These are phyloP conservation scores for Patella ulyssiponensis DNA, from an alignment of 2,888 invertebrate genomes.

Conservation along the genomic window DNA sequence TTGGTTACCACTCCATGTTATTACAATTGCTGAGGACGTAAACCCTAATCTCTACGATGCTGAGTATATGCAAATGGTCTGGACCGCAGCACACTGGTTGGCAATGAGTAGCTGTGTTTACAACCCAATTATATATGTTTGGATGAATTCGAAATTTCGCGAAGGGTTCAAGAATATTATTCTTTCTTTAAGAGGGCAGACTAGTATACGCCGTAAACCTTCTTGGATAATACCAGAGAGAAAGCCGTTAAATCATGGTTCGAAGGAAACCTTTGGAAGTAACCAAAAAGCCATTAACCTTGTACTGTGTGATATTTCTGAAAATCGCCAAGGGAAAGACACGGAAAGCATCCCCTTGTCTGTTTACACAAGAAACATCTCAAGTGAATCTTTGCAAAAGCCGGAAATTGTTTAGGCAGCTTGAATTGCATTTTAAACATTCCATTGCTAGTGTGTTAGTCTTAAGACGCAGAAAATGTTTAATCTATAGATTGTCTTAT, in stretches of 20 bases:
- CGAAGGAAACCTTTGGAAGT: no score
- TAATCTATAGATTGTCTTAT: no score
- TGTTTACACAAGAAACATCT: no score
- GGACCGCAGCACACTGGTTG: constrained; percentile 78
- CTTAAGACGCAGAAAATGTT: no score
- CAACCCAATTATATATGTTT: constrained; percentile 95
- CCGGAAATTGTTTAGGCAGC: no score
- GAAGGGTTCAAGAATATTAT: constrained; percentile 41
- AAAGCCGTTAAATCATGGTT: neutral
- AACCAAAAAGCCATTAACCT: no score
- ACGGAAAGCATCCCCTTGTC: no score
- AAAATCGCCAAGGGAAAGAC: no score
- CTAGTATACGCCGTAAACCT: neutral
- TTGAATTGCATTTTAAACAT: no score
- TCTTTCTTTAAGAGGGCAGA: neutral
- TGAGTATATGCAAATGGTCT: constrained; percentile 46
- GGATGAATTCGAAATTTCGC: constrained; percentile 88
- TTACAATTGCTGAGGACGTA: constrained; percentile 81
- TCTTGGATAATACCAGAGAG: neutral
- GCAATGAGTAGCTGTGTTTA: constrained; percentile 98
- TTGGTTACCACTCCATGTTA: constrained; percentile 93
- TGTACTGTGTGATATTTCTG: no score
- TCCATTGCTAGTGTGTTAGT: no score
- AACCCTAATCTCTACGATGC: constrained; percentile 44
- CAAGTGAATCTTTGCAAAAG: no score